These are phyloP conservation scores for Cotesia chilonis DNA, from an alignment of 1,140 invertebrate genomes.

Conservation along the genomic window DNA sequence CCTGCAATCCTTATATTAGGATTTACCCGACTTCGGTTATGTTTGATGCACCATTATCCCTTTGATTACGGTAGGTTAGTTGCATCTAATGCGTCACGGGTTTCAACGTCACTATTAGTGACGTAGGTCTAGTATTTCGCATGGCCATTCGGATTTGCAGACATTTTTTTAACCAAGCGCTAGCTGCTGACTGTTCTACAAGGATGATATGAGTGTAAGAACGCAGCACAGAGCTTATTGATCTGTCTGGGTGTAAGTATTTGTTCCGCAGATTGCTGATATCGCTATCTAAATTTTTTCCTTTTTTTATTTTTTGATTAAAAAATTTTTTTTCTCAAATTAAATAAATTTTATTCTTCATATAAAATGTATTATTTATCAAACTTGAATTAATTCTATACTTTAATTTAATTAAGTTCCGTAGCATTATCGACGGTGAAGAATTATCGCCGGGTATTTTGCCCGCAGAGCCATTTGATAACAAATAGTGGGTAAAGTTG, in stretches of 20 bases:
- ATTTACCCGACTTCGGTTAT: conserved; percentile 66
- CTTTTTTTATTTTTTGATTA: no score
- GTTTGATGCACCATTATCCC: conserved; percentile 64
- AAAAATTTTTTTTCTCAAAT: no score
- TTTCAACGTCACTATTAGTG: conserved; percentile 24
- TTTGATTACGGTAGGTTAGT: conserved; percentile 64
- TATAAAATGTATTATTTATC: no score
- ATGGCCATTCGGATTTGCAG: not conserved
- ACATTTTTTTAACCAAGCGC: not conserved
- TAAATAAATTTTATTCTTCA: no score
- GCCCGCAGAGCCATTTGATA: not conserved
- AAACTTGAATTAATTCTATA: no score
- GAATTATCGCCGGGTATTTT: not conserved
- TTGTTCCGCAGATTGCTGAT: no score
- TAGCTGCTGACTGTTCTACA: not conserved
- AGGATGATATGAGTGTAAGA: not conserved
- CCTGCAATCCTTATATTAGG: conserved; percentile 55
- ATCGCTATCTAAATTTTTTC: no score
- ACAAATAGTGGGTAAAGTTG: conserved; percentile 52
- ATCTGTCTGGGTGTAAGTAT: no score
- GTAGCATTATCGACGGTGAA: not conserved
- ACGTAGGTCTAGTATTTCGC: not conserved
- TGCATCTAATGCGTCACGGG: conserved; percentile 52
- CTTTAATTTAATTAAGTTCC: no score
- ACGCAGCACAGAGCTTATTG: not conserved